Evolutionary conservation across 2,888 invertebrate genomes (phyloP).

Genomic region (Amblyteles armatorius): DNA sequence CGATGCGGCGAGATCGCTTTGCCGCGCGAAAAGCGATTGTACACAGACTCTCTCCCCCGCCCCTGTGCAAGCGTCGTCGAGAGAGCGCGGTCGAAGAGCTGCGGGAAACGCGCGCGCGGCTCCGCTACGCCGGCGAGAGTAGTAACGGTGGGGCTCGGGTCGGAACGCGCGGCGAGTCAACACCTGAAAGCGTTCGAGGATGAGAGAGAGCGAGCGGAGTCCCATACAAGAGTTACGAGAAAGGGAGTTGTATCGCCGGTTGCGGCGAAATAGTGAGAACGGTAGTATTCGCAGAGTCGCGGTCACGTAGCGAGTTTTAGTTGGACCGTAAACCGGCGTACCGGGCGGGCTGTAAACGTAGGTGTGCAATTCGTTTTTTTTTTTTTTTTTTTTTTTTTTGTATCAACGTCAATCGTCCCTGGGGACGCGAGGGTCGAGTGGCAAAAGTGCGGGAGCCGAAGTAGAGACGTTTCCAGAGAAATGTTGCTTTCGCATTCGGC

Average conservation of each 20-base stretch:
- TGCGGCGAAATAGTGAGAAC: not conserved
- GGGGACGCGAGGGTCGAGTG: slow-evolving; percentile 4
- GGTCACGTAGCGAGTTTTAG: slow-evolving; percentile 37
- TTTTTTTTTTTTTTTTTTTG: slow-evolving; percentile 35
- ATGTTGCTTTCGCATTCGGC: no score
- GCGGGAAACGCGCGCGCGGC: not conserved
- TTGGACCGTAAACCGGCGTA: slow-evolving; percentile 17
- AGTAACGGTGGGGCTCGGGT: slow-evolving; percentile 38
- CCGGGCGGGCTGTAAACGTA: not conserved
- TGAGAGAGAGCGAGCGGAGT: no score
- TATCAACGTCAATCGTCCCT: slow-evolving; percentile 41
- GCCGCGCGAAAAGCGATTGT: slow-evolving; percentile 52
- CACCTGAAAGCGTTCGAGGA: slow-evolving; percentile 31
- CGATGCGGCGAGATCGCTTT: slow-evolving; percentile 29
- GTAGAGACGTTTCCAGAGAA: no score
- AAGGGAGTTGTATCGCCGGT: not conserved
- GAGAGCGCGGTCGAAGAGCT: not conserved
- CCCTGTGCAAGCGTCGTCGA: not conserved
- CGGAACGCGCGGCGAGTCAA: slow-evolving; percentile 33
- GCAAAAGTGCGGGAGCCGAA: not conserved
- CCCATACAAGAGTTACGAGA: no score
- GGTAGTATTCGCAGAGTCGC: slow-evolving; percentile 19
- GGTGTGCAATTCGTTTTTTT: not conserved
- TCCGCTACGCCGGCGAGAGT: slow-evolving; percentile 14
- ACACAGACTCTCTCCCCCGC: not conserved